Conservation (phyloP, 1,140 invertebrate species). For the Ips typographus region DNA sequence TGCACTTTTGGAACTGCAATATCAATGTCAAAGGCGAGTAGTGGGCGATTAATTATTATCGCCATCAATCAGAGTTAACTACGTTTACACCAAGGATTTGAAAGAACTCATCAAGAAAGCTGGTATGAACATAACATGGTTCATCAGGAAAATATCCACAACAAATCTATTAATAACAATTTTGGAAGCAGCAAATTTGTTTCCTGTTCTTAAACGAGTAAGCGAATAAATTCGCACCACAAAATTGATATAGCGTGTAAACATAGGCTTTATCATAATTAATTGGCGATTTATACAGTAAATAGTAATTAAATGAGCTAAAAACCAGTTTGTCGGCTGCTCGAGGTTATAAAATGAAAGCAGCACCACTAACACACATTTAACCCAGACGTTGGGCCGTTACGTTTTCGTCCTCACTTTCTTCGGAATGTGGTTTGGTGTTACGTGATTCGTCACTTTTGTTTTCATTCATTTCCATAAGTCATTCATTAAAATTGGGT, state of each 20-base stretch:
- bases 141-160: no score
- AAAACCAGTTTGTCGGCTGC: slow-evolving; percentile 4
- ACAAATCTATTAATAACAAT: no score
- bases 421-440: not conserved
- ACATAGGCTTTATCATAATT: slow-evolving; percentile 4
- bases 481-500: not conserved
- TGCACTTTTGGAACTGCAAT: no score
- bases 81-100: no score
- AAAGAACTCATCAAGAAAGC: no score
- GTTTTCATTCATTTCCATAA: slow-evolving; percentile 6
- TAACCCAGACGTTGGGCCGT: not conserved
- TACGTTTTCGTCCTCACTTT: slow-evolving; percentile 1
- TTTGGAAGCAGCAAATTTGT: no score
- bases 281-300: slow-evolving; percentile 1
- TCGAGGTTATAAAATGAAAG: not conserved
- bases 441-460: slow-evolving; percentile 6
- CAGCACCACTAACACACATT: not conserved
- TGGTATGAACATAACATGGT: no score
- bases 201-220: no score
- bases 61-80: no score
- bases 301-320: slow-evolving; percentile 5
- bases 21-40: no score
- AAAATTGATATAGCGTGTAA: not conserved
- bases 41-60: no score
- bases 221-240: no score